Conservation (phyloP, 1,140 invertebrate species). For the Ericerus pela region DNA sequence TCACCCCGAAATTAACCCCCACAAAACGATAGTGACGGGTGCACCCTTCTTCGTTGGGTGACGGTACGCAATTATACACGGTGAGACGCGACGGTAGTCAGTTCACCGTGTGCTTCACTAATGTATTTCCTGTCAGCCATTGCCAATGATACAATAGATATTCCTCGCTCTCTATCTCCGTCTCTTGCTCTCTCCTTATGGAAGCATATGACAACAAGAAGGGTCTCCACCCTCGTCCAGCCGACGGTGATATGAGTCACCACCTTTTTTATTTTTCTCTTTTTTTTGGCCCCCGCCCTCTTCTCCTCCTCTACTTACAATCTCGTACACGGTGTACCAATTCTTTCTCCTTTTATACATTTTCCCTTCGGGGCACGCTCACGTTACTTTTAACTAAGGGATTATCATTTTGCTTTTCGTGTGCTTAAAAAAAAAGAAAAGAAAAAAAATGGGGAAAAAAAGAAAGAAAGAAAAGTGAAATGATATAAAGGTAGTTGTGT, state of each 20-base stretch:
- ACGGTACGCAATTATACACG: slow-evolving; percentile 8
- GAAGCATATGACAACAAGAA: slow-evolving; percentile 9
- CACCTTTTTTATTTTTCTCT: slow-evolving; percentile 1
- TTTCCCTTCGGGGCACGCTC: too few relatives aligned
- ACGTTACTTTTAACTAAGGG: slow-evolving; percentile 11
- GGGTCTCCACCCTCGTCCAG: slow-evolving; percentile 3
- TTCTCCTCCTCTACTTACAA: too few relatives aligned
- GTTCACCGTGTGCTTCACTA: slow-evolving; percentile 6
- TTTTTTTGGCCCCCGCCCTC: too few relatives aligned
- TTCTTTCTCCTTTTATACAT: too few relatives aligned
- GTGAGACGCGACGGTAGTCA: slow-evolving; percentile 9
- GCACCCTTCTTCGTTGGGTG: slow-evolving; percentile 4
- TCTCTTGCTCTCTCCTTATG: too few relatives aligned
- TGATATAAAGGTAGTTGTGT: slow-evolving; percentile 6
- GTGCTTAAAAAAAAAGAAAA: slow-evolving; percentile 5
- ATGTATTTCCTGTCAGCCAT: slow-evolving; percentile 12
- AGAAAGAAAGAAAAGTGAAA: too few relatives aligned
- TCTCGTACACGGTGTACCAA: too few relatives aligned
- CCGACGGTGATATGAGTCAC: slow-evolving; percentile 5
- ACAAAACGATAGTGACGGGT: not conserved
- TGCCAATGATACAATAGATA: slow-evolving; percentile 12
- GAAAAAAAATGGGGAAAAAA: too few relatives aligned
- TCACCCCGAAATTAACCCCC: slow-evolving; percentile 8
- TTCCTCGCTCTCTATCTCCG: not conserved
- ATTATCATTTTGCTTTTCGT: not conserved